These are phyloP conservation scores for Nematolebias whitei DNA, from an alignment of 2,113 vertebrate species.

Conservation along the genomic window DNA sequence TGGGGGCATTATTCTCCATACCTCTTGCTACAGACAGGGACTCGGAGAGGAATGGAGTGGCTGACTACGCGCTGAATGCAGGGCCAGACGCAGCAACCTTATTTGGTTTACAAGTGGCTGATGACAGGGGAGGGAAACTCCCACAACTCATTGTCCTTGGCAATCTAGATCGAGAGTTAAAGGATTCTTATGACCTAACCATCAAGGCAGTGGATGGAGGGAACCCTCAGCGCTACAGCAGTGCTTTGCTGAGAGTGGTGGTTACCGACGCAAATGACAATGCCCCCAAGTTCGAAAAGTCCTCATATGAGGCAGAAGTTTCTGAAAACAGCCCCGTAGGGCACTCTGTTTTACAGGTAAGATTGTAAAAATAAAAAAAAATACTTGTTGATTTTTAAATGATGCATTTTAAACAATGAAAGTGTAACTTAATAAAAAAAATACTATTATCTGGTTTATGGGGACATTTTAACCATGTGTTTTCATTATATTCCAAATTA, in stretches of 20 bases:
- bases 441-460: too few relatives aligned
- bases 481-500: neutral
- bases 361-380: slow-evolving; percentile 12
- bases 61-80: slow-evolving; percentile 90
- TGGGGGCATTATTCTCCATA: slow-evolving; percentile 91
- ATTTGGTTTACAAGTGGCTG: slow-evolving; percentile 94
- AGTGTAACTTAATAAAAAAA: too few relatives aligned
- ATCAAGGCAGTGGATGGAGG: slow-evolving; percentile 98
- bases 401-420: too few relatives aligned
- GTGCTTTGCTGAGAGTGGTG: slow-evolving; percentile 91
- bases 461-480: neutral
- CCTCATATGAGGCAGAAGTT: slow-evolving; percentile 90
- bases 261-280: slow-evolving; percentile 97
- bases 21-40: slow-evolving; percentile 93
- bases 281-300: slow-evolving; percentile 91
- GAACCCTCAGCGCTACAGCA: slow-evolving; percentile 91
- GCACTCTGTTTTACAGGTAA: slow-evolving; percentile 96
- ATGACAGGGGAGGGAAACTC: slow-evolving; percentile 94
- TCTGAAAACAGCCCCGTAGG: slow-evolving; percentile 95
- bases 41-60: slow-evolving; percentile 89
- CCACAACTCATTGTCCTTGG: slow-evolving; percentile 97
- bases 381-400: too few relatives aligned
- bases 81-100: slow-evolving; percentile 90
- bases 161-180: slow-evolving; percentile 91
- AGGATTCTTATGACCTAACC: slow-evolving; percentile 96